Base-by-base conservation (phyloP, 2,797 vertebrate genomes). In the Diplodus sargus region DNA sequence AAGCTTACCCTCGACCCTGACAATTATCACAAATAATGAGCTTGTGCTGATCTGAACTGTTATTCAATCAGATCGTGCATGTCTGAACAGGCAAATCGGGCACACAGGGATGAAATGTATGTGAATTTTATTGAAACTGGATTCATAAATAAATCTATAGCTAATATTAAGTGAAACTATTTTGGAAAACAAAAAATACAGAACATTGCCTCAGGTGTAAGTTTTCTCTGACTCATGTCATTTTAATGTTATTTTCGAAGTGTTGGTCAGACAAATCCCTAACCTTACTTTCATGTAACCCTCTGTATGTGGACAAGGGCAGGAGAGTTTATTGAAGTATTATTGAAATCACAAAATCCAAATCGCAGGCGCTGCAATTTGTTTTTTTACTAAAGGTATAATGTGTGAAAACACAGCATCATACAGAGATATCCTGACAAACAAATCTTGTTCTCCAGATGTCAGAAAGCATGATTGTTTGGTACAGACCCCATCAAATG, bases 21-120 rank as follows among this genome's bases (percentile, higher is more conserved):
- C 54, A 72, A 61, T 86, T 63, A 67, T 63, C 68, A 80, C 28
- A 76, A 65, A 73, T 74, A 70, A 79, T 71, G 71, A 79, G 66
- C 66, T 57, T 57, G 15, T 45, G 47, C 58, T 64, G 28, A 16
- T 77, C 61, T 65, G 42, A 76, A 61, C 69, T 79, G 69, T 43
- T 23, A 49, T 63, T 76, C 64, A 47, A 11, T 75, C 63, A 30
- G 16, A 68, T 79, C 39, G 22, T 69, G 39, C 0, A 2, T 63
- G 56, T 57, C 23, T 65, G 61, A 68, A 61, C 6, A 5, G 23
- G 49, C 16, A 28, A 12, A 10, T 28, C 64, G 60, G 3, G 11
- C 22, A 54, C 53, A 70, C 23, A 57, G 20, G 7, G 30, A 66
- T 34, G 13, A 48, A 70, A 25, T 66, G 58, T 71, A 58, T 16